Percentiles rank a stretch among this genome's conserved stretches.
Conservation (phyloP, 2,113 vertebrate species). For the Vidua chalybeata region DNA sequence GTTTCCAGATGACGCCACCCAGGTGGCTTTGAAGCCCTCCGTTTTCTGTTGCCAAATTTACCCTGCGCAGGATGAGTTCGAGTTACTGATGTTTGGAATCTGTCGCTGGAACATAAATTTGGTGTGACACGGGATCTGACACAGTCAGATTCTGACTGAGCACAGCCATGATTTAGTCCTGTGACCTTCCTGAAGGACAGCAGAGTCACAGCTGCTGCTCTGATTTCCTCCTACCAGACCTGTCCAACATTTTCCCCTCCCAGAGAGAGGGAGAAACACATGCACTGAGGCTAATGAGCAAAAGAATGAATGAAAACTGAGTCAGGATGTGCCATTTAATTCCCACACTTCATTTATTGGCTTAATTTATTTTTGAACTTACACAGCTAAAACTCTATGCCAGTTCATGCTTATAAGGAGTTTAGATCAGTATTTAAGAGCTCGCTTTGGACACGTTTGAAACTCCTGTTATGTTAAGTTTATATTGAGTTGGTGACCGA, state of each 20-base stretch:
- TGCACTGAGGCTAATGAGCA: not conserved
- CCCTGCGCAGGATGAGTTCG: not conserved
- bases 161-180: not conserved
- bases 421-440: conserved; percentile 1
- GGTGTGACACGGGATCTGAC: not conserved
- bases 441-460: not conserved
- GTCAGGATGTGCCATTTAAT: not conserved
- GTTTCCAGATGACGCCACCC: not conserved
- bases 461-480: not conserved
- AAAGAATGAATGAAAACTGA: not conserved
- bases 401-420: not conserved
- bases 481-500: not conserved
- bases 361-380: not conserved
- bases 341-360: not conserved
- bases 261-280: not conserved
- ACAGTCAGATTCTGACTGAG: not conserved
- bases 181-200: not conserved
- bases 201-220: not conserved
- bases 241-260: not conserved
- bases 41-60: not conserved
- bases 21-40: not conserved
- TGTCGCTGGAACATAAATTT: not conserved
- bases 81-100: not conserved
- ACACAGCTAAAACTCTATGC: not conserved
- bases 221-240: not conserved